Conservation (phyloP, 2,888 invertebrate genomes). For the Meta bourneti region DNA sequence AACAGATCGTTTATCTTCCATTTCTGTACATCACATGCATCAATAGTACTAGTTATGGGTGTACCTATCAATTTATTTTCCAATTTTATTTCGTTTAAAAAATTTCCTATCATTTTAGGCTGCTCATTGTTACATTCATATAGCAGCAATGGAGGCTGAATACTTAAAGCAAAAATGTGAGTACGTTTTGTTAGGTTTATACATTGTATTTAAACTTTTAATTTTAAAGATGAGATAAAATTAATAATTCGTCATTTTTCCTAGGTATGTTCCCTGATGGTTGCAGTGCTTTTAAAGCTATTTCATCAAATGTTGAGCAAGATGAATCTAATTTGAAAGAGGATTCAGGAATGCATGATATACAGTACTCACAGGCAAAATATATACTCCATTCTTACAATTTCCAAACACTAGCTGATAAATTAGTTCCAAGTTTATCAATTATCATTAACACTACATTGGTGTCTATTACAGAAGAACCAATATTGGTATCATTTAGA, state of each 20-base stretch:
- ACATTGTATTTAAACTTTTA: too few species aligned
- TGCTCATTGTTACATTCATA: slow-evolving; percentile 96
- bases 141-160: slow-evolving; percentile 96
- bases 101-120: slow-evolving; percentile 83
- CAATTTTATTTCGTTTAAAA: not conserved
- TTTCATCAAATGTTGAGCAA: slow-evolving; percentile 91
- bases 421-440: too few species aligned
- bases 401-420: too few species aligned
- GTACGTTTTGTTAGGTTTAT: not conserved
- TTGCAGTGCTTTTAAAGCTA: slow-evolving; percentile 89
- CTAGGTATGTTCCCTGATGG: slow-evolving; percentile 89
- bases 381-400: not conserved
- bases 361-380: slow-evolving; percentile 81
- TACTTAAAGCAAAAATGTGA: slow-evolving; percentile 87
- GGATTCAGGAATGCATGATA: slow-evolving; percentile 82
- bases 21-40: not conserved
- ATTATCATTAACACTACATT: too few species aligned
- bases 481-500: not conserved
- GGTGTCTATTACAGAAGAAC: too few species aligned
- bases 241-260: slow-evolving; percentile 78
- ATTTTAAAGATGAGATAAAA: not conserved
- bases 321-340: slow-evolving; percentile 88
- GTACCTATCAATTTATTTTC: not conserved
- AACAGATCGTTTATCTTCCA: too few species aligned
- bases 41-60: not conserved